phyloP scores from a whole-genome alignment of 2,113 vertebrate species.

The Kryptolebias marmoratus region DNA sequence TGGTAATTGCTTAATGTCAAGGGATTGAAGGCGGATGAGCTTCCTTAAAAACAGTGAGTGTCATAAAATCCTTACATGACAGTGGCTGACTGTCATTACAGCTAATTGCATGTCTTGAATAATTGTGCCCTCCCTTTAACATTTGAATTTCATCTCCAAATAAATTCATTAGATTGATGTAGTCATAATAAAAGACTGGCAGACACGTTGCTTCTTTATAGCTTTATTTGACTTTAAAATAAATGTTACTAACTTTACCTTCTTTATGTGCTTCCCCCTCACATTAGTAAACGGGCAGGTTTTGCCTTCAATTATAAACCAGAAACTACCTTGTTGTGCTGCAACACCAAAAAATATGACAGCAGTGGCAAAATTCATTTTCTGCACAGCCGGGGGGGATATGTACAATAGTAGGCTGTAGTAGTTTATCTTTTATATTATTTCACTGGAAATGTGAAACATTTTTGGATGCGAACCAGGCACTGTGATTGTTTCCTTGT shows the following conservation, averaged over 20 bases:
- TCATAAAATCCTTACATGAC: constrained; percentile 23
- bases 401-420: constrained; percentile 7
- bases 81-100: constrained; percentile 2
- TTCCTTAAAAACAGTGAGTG: constrained; percentile 12
- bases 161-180: no score
- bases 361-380: constrained; percentile 13
- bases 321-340: not conserved
- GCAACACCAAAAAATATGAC: constrained; percentile 12
- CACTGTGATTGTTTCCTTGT: constrained; percentile 51
- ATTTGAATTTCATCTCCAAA: not conserved
- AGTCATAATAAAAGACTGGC: no score
- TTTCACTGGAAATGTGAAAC: constrained; percentile 32
- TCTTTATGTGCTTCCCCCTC: not conserved
- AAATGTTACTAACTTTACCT: not conserved
- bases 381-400: constrained; percentile 8
- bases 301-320: not conserved
- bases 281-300: not conserved
- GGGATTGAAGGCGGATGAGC: constrained; percentile 26
- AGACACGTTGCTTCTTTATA: no score
- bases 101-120: constrained; percentile 7
- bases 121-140: constrained; percentile 9
- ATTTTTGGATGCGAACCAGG: constrained; percentile 40
- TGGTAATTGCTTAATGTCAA: constrained; percentile 45
- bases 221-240: not conserved
- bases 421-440: constrained; percentile 39